Conservation (phyloP, 1,140 invertebrate genomes). For the Pygmarrhopalites habei region DNA sequence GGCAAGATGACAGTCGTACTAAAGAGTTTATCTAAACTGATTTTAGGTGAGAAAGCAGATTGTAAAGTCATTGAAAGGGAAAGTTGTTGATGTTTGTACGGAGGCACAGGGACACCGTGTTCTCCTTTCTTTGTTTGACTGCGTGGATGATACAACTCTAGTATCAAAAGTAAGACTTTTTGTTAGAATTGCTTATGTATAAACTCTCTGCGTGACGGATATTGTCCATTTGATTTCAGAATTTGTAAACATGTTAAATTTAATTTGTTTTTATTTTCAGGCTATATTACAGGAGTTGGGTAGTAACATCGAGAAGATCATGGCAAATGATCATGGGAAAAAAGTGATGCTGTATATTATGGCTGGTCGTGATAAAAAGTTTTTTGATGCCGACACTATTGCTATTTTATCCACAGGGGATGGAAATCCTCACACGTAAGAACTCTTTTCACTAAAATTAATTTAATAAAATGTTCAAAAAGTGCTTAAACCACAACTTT, state of each 20-base stretch:
- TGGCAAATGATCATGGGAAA: conserved; percentile 62
- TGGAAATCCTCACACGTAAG: conserved; percentile 48
- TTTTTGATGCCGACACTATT: conserved; percentile 64
- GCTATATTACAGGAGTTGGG: conserved; percentile 63
- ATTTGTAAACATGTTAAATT: no score
- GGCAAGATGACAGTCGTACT: not conserved
- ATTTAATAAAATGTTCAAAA: no score
- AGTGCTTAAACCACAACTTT: no score
- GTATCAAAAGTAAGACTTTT: conserved; percentile 62
- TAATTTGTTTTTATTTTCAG: conserved; percentile 34
- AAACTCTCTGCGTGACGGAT: not conserved
- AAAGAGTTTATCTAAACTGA: not conserved
- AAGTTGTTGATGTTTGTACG: conserved; percentile 66
- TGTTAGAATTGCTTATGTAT: conserved; percentile 48
- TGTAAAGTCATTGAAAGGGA: conserved; percentile 65
- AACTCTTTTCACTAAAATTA: no score
- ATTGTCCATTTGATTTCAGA: no score
- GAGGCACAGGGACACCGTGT: conserved; percentile 82
- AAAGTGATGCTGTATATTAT: conserved; percentile 73
- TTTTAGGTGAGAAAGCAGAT: conserved; percentile 18
- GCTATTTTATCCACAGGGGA: conserved; percentile 65
- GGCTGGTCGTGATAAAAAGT: conserved; percentile 62
- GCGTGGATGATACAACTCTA: conserved; percentile 86
- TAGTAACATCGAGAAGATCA: conserved; percentile 62
- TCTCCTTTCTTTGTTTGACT: conserved; percentile 74